Evolutionary conservation across 2,888 invertebrate genomes (phyloP).

Genomic region (Calameuta filiformis): DNA sequence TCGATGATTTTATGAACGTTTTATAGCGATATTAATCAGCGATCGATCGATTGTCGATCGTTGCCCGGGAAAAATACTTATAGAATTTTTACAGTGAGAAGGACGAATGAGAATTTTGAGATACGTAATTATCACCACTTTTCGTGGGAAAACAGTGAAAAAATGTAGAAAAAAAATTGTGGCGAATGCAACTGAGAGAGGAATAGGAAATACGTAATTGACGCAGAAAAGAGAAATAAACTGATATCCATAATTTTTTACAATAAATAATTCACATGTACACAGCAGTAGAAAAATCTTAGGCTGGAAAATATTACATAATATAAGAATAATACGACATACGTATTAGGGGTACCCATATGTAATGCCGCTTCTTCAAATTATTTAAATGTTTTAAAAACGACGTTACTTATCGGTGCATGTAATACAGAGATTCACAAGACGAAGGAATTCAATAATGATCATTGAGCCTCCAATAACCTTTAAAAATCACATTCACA

Average conservation of each 20-base stretch:
- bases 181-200: neutral
- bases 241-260: neutral
- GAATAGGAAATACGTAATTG: neutral
- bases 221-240: neutral
- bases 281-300: neutral
- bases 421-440: neutral
- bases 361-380: no score
- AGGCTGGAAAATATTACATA: neutral
- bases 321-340: neutral
- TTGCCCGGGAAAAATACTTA: constrained; percentile 14
- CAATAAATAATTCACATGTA: neutral
- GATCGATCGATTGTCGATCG: constrained; percentile 4
- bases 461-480: neutral
- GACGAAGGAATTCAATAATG: neutral
- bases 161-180: neutral
- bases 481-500: neutral
- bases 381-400: no score
- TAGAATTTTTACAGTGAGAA: constrained; percentile 20
- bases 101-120: constrained; percentile 1
- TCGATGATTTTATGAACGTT: constrained; percentile 15
- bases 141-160: neutral
- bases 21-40: constrained; percentile 9
- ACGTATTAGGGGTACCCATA: neutral
- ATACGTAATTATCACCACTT: constrained; percentile 2
- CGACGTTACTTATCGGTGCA: no score